phyloP scores from a whole-genome alignment of 2,888 invertebrate genomes.

The Scelioninae gen. 2 region DNA sequence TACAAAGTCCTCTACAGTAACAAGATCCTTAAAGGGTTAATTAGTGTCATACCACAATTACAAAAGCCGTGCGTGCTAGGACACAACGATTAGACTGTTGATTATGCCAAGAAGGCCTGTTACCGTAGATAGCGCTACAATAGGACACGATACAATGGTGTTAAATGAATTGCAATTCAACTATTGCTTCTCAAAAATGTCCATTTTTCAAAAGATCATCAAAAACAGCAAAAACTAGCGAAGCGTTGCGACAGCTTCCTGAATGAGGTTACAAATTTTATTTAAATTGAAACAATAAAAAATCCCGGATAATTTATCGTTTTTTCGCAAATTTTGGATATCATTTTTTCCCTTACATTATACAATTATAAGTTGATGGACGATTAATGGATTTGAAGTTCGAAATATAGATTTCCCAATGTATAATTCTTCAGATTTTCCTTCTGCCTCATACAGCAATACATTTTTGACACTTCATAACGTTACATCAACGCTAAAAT shows the following conservation, averaged over 20 bases:
- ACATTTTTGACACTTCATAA: constrained; percentile 2
- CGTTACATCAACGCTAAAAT: constrained; percentile 1
- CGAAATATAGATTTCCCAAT: too few relatives aligned
- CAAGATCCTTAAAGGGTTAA: constrained; percentile 54
- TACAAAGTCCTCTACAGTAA: constrained; percentile 33
- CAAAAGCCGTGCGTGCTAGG: constrained; percentile 37
- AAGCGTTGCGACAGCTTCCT: too few relatives aligned
- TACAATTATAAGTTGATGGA: too few relatives aligned
- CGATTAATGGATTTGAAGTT: too few relatives aligned
- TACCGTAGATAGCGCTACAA: constrained; percentile 24
- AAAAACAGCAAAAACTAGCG: too few relatives aligned
- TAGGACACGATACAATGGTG: constrained; percentile 5
- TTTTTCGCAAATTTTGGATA: too few relatives aligned
- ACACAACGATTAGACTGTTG: constrained; percentile 37
- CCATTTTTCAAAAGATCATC: neutral
- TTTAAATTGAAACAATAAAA: too few relatives aligned
- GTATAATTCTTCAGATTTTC: constrained; percentile 3
- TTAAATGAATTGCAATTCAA: constrained; percentile 30
- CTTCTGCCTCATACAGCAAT: neutral
- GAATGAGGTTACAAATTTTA: too few relatives aligned
- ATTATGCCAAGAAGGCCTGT: constrained; percentile 35
- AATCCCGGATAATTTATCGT: too few relatives aligned
- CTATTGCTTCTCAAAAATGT: constrained; percentile 14
- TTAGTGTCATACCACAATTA: constrained; percentile 51
- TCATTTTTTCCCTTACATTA: too few relatives aligned